Evolutionary conservation across 2,797 vertebrate genomes (phyloP).

Genomic region (Tarsius wallacei): DNA sequence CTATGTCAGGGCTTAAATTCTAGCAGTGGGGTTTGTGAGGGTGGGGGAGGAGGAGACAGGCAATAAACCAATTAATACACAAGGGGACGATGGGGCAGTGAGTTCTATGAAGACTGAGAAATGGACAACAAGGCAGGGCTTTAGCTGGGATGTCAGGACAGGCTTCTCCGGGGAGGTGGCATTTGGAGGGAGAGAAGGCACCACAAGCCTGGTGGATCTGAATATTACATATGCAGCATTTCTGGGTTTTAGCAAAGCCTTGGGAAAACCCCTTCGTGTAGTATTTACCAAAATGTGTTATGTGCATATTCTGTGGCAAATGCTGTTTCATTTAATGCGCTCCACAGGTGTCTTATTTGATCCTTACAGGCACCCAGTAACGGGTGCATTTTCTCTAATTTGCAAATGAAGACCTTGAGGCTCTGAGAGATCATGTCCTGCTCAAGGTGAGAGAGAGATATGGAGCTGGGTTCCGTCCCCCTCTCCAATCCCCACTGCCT

Average conservation of each 20-base stretch:
- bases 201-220: neutral
- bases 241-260: neutral
- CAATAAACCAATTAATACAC: neutral
- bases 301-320: neutral
- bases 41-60: neutral
- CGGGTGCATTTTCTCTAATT: neutral
- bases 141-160: neutral
- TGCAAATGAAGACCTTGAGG: neutral
- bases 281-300: neutral
- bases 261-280: neutral
- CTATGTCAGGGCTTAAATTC: neutral
- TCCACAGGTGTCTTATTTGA: neutral
- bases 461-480: neutral
- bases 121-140: neutral
- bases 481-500: neutral
- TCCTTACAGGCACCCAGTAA: neutral
- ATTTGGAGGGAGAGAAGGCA: neutral
- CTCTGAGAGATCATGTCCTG: neutral
- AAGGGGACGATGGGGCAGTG: rapidly evolving
- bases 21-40: neutral
- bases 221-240: rapidly evolving
- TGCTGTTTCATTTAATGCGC: neutral
- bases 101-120: neutral
- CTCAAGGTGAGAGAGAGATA: neutral
- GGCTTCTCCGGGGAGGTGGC: neutral